A percentile compares a stretch with the other conserved stretches of the same genome.
Conservation (phyloP, 1,140 invertebrate species). For the Papilio aristodemus region DNA sequence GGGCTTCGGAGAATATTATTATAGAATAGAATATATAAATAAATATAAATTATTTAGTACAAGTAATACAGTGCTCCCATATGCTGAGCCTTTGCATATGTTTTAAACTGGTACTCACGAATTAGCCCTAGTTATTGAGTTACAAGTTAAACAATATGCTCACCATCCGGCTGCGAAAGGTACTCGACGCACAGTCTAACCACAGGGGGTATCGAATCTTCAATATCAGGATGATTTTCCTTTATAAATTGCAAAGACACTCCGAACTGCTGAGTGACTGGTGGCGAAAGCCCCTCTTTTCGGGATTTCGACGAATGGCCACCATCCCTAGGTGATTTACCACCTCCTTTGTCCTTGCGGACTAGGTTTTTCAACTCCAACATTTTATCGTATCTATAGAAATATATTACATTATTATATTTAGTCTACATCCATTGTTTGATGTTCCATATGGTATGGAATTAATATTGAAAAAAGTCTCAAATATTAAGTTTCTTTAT, state of each 20-base stretch:
- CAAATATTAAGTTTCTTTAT: no score
- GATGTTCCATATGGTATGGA: no score
- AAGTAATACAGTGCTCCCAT: no score
- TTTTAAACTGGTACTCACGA: no score
- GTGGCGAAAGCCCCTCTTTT: slow-evolving; percentile 61
- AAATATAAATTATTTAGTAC: no score
- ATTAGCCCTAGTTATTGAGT: not conserved
- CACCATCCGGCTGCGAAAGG: slow-evolving; percentile 92
- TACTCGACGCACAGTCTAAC: slow-evolving; percentile 94
- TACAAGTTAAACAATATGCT: slow-evolving; percentile 38
- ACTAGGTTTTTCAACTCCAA: slow-evolving; percentile 82
- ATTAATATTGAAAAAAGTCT: no score
- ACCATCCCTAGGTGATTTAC: not conserved
- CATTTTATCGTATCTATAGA: slow-evolving; percentile 86
- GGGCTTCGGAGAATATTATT: no score
- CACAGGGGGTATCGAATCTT: slow-evolving; percentile 91
- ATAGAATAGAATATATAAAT: no score
- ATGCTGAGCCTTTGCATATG: no score
- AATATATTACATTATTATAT: slow-evolving; percentile 25
- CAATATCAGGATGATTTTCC: slow-evolving; percentile 87
- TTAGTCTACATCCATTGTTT: not conserved
- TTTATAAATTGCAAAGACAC: slow-evolving; percentile 95
- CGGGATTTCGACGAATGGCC: not conserved
- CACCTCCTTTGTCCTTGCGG: slow-evolving; percentile 19
- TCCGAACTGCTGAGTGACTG: slow-evolving; percentile 94